These are phyloP conservation scores for Drosophila insularis DNA, from an alignment of 1,140 invertebrate species.

Conservation along the genomic window DNA sequence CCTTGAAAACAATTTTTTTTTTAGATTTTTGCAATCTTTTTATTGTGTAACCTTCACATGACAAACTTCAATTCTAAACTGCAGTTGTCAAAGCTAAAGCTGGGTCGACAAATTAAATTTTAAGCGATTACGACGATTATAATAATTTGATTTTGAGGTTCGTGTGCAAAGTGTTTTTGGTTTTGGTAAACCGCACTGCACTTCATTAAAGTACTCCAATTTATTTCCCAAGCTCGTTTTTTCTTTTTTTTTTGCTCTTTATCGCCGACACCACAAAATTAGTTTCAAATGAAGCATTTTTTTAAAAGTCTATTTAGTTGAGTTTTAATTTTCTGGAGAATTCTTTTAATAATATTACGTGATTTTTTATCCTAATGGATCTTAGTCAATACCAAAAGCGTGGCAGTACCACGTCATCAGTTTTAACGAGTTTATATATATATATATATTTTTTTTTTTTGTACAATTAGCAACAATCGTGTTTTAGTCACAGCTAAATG, in stretches of 20 bases:
- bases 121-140: background rate
- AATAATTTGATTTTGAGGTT: slow-evolving; percentile 13
- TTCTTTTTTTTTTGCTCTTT: background rate
- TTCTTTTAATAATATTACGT: background rate
- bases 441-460: slow-evolving; percentile 4
- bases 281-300: slow-evolving; percentile 25
- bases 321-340: slow-evolving; percentile 27
- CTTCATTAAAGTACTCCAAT: slow-evolving; percentile 14
- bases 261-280: slow-evolving; percentile 33
- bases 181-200: slow-evolving; percentile 50
- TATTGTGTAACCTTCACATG: slow-evolving; percentile 45
- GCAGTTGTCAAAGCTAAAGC: background rate
- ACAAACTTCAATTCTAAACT: slow-evolving; percentile 34
- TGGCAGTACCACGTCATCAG: slow-evolving; percentile 38
- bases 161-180: slow-evolving; percentile 42
- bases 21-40: too few relatives aligned
- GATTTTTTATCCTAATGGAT: background rate
- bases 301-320: slow-evolving; percentile 14
- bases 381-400: slow-evolving; percentile 35
- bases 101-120: slow-evolving; percentile 35
- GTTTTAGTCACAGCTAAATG: slow-evolving; percentile 7
- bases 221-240: slow-evolving; percentile 15
- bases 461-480: slow-evolving; percentile 40
- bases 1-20: background rate
- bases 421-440: background rate